Percentiles rank a stretch among this genome's conserved stretches.
These are phyloP conservation scores for Oreochromis tanganicae DNA, from an alignment of 2,113 vertebrate species.

Conservation along the genomic window DNA sequence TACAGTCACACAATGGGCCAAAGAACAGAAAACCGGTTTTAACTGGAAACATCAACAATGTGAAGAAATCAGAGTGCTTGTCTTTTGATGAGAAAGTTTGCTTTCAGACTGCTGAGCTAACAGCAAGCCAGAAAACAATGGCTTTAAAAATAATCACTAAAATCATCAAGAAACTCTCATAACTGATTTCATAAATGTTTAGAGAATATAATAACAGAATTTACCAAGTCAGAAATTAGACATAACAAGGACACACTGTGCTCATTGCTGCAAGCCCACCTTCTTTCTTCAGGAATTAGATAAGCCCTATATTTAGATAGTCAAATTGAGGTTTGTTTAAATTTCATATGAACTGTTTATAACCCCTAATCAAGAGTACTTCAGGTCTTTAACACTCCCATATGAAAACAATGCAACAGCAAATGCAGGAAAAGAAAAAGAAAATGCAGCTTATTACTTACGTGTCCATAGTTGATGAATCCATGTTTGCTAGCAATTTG, in stretches of 20 bases:
- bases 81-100: neutral
- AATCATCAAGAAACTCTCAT: neutral
- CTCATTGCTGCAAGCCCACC: neutral
- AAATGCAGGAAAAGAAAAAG: neutral
- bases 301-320: neutral
- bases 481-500: slow-evolving; percentile 83
- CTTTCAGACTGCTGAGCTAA: neutral
- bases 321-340: neutral
- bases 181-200: neutral
- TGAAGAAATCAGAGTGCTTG: neutral
- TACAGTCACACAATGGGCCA: neutral
- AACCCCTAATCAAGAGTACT: neutral
- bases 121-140: neutral
- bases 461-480: slow-evolving; percentile 86
- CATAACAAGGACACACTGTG: neutral
- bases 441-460: slow-evolving; percentile 65
- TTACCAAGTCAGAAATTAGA: neutral
- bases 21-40: neutral
- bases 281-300: neutral
- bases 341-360: neutral
- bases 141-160: neutral
- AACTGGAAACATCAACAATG: neutral
- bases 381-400: neutral
- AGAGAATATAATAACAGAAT: neutral
- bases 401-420: neutral